Percentiles rank a stretch among this genome's conserved stretches.
phyloP scores from a whole-genome alignment of 1,140 invertebrate genomes.

The Lepidotrigona ventralis region DNA sequence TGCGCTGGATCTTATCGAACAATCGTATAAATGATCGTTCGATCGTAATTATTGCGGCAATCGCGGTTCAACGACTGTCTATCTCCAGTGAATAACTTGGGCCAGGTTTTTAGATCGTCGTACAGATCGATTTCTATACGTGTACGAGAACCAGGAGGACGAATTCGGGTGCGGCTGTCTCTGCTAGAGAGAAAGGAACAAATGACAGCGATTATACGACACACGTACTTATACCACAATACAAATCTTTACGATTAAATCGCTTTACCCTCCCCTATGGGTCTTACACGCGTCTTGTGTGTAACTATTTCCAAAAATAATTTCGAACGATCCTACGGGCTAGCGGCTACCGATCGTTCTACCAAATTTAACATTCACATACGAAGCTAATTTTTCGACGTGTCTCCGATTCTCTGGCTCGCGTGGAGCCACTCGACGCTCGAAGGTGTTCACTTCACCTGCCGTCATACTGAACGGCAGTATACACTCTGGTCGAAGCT shows the following conservation, averaged over 20 bases:
- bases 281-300: constrained; percentile 21
- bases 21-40: constrained; percentile 62
- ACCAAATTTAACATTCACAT: neutral
- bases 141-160: constrained; percentile 18
- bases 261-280: constrained; percentile 28
- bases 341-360: neutral
- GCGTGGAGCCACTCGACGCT: neutral
- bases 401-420: too few relatives aligned
- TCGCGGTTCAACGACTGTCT: constrained; percentile 20
- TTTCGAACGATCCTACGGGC: neutral
- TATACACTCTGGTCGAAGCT: neutral
- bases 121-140: constrained; percentile 48
- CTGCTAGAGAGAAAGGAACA: constrained; percentile 47
- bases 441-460: constrained; percentile 31
- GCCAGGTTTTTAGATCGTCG: constrained; percentile 50
- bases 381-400: neutral
- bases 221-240: constrained; percentile 50
- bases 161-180: constrained; percentile 53
- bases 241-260: constrained; percentile 60
- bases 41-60: constrained; percentile 71
- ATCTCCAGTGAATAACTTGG: constrained; percentile 11
- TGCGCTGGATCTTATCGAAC: constrained; percentile 70
- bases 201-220: constrained; percentile 51
- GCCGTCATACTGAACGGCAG: constrained; percentile 11
- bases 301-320: constrained; percentile 20